Evolutionary conservation across 2,888 invertebrate genomes (phyloP).

Genomic region (Petrophora chlorosata): DNA sequence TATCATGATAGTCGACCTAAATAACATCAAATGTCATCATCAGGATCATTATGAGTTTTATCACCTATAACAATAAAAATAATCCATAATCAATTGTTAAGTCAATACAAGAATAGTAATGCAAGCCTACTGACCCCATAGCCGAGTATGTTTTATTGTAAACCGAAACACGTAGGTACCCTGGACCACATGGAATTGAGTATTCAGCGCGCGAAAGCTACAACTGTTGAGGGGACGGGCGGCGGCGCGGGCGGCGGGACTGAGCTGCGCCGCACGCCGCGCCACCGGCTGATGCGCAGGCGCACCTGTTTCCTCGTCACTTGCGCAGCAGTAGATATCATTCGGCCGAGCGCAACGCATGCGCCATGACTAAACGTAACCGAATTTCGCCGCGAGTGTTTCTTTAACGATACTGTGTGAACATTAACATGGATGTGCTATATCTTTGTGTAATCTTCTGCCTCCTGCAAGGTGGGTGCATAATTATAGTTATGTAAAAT

Average conservation of each 20-base stretch:
- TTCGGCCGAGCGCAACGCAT: constrained; percentile 46
- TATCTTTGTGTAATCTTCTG: constrained; percentile 52
- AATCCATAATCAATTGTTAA: background rate
- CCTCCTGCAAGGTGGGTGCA: constrained; percentile 57
- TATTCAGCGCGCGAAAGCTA: constrained; percentile 72
- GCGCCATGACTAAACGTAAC: constrained; percentile 59
- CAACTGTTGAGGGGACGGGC: constrained; percentile 25
- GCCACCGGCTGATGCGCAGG: too few species aligned
- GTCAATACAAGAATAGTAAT: constrained; percentile 8
- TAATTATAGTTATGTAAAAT: too few species aligned
- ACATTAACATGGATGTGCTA: constrained; percentile 68
- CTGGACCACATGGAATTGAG: constrained; percentile 60
- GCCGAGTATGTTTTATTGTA: constrained; percentile 35
- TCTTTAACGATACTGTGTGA: constrained; percentile 52
- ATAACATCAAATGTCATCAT: too few species aligned
- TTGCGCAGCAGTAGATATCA: constrained; percentile 51
- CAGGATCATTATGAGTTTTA: too few species aligned
- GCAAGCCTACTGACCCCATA: constrained; percentile 46
- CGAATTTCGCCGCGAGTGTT: constrained; percentile 65
- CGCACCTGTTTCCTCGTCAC: constrained; percentile 56
- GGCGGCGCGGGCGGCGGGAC: constrained; percentile 31
- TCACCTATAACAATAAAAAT: too few species aligned
- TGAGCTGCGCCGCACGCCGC: constrained; percentile 44
- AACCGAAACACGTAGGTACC: constrained; percentile 45
- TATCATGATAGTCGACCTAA: too few species aligned